Base-by-base conservation (phyloP, 2,888 invertebrate genomes). In the Stramonita haemastoma region DNA sequence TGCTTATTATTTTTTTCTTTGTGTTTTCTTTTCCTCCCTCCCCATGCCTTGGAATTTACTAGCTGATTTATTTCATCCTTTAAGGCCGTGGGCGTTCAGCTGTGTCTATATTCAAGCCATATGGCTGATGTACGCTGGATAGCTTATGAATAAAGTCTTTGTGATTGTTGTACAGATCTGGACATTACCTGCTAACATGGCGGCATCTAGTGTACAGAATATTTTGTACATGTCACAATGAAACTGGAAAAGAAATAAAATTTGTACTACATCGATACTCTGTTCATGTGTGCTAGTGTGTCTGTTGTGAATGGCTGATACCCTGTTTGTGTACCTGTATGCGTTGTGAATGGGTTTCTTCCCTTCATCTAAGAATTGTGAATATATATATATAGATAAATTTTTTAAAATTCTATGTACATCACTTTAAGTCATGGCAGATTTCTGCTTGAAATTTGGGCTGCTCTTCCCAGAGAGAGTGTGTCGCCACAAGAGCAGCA, bases 211-310 rank as follows among this genome's bases (percentile, higher is more conserved):
- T 90, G 90, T 90, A 89, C 87, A 89, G 87, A 46, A 60, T 83
- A 89, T 83, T 87, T 90, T 90, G 81, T 83, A 83, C 46, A 89
- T 87, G 90, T 90, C 90, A 89, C 90, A 89, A 87, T 85, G 79
- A 87, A 83, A 89, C 77, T 66, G 86, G 56, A 90, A 88, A 83
- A 90, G 87, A 89, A 85, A 57, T 56, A 29, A 32, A 22, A 83
- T 83, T 46, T 83, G 81, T 83, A 83, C 81, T 36, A 83, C 46
- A 46, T 46, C 46, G 46, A 46, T 46, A 46, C 26, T 22, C 26
- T 26, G 1, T 17, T 66, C 17, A 4, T 22, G 66, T 66, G 13
- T 17, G 66, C 26, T 26, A 22, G 66, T 66, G 66, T 66, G 66
- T 66, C 19, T 66, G 66, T 6, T 46, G 46, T 46, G 46, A 46